Evolutionary conservation across 2,797 vertebrate species (phyloP).

Genomic region (Fistularia tabacaria): DNA sequence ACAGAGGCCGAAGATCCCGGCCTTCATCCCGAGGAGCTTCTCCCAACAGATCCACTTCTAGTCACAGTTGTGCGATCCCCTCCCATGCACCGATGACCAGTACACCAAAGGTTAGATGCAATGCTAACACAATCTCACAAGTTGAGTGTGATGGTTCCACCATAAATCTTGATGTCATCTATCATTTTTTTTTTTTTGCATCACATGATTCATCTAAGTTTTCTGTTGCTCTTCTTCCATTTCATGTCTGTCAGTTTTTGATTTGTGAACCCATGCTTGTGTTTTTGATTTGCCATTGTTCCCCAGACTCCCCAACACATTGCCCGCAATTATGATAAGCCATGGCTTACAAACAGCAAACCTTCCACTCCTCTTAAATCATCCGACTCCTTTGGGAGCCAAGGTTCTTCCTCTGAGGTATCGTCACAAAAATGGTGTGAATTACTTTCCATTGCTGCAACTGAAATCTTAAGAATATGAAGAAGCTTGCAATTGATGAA

Average conservation of each 20-base stretch:
- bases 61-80: constrained; percentile 82
- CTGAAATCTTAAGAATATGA: constrained; percentile 47
- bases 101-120: constrained; percentile 85
- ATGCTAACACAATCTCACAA: neutral
- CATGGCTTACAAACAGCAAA: constrained; percentile 99
- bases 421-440: constrained; percentile 77
- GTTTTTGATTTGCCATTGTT: constrained; percentile 87
- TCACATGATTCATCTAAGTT: constrained; percentile 27
- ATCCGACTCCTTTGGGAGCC: constrained; percentile 92
- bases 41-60: constrained; percentile 92
- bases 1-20: constrained; percentile 89
- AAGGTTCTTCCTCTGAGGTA: constrained; percentile 97
- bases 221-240: constrained; percentile 39
- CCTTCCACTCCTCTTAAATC: constrained; percentile 93
- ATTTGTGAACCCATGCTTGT: constrained; percentile 78
- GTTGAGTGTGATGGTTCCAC: no score
- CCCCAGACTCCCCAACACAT: constrained; percentile 95
- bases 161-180: neutral
- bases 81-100: constrained; percentile 53
- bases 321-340: constrained; percentile 99
- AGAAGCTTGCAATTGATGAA: neutral
- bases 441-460: constrained; percentile 54
- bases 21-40: constrained; percentile 92
- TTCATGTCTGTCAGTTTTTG: constrained; percentile 45
- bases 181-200: constrained; percentile 9